Percentiles rank a stretch among this genome's conserved stretches.
phyloP scores from a whole-genome alignment of 2,113 vertebrate species.

The Corapipo altera region DNA sequence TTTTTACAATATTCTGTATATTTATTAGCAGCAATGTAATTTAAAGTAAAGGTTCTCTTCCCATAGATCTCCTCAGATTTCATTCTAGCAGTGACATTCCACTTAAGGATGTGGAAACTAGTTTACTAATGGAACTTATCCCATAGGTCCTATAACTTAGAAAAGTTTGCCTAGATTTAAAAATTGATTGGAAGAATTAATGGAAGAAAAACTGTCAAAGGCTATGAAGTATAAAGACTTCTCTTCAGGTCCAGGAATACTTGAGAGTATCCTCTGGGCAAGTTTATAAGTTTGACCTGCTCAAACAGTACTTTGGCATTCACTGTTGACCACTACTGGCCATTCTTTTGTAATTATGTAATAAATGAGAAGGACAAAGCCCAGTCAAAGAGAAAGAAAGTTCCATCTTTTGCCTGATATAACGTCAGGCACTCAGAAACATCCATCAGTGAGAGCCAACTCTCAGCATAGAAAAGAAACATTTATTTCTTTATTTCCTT shows the following conservation, averaged over 20 bases:
- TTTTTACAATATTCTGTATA: background rate
- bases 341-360: background rate
- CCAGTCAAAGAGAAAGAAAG: background rate
- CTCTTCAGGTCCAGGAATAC: background rate
- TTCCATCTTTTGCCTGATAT: background rate
- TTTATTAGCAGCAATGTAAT: background rate
- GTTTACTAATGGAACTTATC: background rate
- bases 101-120: background rate
- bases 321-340: background rate
- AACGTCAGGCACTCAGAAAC: background rate
- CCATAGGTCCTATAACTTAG: background rate
- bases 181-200: background rate
- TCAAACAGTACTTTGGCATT: background rate
- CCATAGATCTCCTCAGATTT: background rate
- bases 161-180: background rate
- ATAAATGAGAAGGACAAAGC: background rate
- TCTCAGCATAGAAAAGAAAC: background rate
- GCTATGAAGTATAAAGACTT: background rate
- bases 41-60: background rate
- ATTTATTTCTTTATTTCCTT: background rate
- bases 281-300: background rate
- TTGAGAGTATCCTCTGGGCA: background rate
- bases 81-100: background rate
- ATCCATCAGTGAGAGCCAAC: background rate
- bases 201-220: background rate